Evolutionary conservation across 2,113 vertebrate species (phyloP), one percentile per base, ranked within the genome.

Genomic region (Empidonax alnorum): DNA sequence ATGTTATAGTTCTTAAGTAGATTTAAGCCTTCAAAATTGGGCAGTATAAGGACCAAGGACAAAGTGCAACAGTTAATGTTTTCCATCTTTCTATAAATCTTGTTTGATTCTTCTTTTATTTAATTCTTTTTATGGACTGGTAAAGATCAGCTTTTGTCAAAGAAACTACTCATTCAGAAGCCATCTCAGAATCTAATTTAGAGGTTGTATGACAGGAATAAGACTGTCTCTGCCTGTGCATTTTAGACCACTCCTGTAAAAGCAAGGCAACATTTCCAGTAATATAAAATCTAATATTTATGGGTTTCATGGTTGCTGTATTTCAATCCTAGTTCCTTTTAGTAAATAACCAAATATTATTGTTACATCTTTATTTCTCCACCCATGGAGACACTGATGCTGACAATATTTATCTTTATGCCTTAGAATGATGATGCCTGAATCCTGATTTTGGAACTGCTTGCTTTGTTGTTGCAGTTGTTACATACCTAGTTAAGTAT

Each of bases 201-300:
- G 28, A 92, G 69, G 58, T 39, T 27, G 9, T 14, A 27, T 61
- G 61, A 67, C 1, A 2, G 44, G 20, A 46, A 42, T 23, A 44
- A 59, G 13, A 67, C 13, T 65, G 4, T 33, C 15, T 82, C 47
- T 82, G 15, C 10, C 20, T 2, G 0, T 25, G 6, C 42, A 15
- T 14, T 67, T 84, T 73, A 81, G 33, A 42, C 7, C 12, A 46
- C 5, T 49, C 10, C 25, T 56, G 9, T 41, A 22, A 11, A 93
- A 91, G 19, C 11, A 71, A 79, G 21, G 35, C 16, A 96, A 49
- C 86, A 92, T 92, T 97, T 96, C 90, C 82, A 93, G 71, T 82
- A 93, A 89, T 84, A 94, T 59, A 88, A 95, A 96, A 75, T 84
- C 81, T 91, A 96, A 80, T 97, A 96, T 96, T 97, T 95, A 89